Conservation (phyloP, 1,140 invertebrate species). For the Caenorhabditis tropicalis region DNA sequence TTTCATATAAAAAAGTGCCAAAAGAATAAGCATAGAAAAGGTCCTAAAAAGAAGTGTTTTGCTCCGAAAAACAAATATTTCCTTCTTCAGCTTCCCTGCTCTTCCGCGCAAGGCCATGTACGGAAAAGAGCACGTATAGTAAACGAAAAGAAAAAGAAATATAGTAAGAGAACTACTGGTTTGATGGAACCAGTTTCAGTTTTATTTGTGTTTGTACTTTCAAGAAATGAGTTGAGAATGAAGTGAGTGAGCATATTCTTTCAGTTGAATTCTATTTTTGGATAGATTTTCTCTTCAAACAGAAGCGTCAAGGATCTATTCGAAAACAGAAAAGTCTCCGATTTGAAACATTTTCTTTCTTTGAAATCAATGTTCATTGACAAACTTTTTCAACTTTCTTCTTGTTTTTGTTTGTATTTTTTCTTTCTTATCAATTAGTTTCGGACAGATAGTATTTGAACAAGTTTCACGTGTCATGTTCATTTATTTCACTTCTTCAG, state of each 20-base stretch:
- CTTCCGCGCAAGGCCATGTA: background rate
- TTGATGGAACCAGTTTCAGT: background rate
- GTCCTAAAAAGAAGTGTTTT: background rate
- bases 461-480: background rate
- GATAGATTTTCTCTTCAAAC: background rate
- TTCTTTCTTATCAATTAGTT: background rate
- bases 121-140: slow-evolving; percentile 4
- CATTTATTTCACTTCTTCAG: background rate
- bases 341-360: background rate
- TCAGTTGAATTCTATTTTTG: background rate
- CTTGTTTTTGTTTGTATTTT: background rate
- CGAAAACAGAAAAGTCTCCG: too few species aligned
- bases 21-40: background rate
- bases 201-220: background rate
- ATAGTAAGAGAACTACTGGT: background rate
- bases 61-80: slow-evolving; percentile 6
- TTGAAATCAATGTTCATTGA: slow-evolving; percentile 7
- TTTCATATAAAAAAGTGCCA: background rate
- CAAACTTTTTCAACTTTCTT: background rate
- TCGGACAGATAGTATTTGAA: background rate
- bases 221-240: too few species aligned
- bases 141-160: background rate
- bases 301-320: background rate
- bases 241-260: background rate
- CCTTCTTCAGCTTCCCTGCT: background rate